Percentiles rank a stretch among this genome's conserved stretches.
phyloP scores from a whole-genome alignment of 2,113 vertebrate species.

The Prietella phreatophila region DNA sequence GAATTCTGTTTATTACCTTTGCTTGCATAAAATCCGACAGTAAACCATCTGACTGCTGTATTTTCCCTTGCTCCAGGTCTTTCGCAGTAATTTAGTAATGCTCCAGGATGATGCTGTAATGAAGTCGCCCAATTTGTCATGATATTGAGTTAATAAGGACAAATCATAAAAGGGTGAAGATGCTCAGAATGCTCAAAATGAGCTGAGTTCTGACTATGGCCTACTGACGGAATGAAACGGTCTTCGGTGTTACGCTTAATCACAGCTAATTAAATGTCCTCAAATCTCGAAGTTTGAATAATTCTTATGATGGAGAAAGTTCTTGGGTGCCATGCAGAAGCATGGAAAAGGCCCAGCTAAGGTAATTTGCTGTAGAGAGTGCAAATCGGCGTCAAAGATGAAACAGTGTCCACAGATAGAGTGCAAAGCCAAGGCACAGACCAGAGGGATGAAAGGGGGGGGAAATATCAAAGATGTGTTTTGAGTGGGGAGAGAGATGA shows the following conservation, averaged over 20 bases:
- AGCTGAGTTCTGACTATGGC: slow-evolving; percentile 20
- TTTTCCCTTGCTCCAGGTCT: background rate
- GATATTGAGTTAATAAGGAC: slow-evolving; percentile 34
- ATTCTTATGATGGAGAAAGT: slow-evolving; percentile 11
- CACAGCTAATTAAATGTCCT: slow-evolving; percentile 44
- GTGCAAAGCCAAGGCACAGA: slow-evolving; percentile 45
- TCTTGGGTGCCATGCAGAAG: slow-evolving; percentile 11
- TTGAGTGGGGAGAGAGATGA: slow-evolving; percentile 5
- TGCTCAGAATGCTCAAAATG: slow-evolving; percentile 35
- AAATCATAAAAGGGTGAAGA: slow-evolving; percentile 38
- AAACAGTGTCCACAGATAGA: slow-evolving; percentile 62
- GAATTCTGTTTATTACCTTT: background rate
- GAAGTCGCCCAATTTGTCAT: background rate
- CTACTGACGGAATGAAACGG: background rate
- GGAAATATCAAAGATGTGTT: slow-evolving; percentile 40
- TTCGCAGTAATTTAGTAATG: background rate
- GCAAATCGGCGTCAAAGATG: slow-evolving; percentile 63
- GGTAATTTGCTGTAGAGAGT: slow-evolving; percentile 62
- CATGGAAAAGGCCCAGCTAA: slow-evolving; percentile 47
- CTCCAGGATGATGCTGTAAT: background rate
- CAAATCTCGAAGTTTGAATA: slow-evolving; percentile 25
- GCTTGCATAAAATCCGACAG: background rate
- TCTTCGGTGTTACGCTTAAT: slow-evolving; percentile 20
- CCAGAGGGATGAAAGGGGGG: slow-evolving; percentile 44
- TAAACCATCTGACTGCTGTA: slow-evolving; percentile 3